Base-by-base conservation (phyloP, 2,797 vertebrate genomes). In the Sandelia bainsii region DNA sequence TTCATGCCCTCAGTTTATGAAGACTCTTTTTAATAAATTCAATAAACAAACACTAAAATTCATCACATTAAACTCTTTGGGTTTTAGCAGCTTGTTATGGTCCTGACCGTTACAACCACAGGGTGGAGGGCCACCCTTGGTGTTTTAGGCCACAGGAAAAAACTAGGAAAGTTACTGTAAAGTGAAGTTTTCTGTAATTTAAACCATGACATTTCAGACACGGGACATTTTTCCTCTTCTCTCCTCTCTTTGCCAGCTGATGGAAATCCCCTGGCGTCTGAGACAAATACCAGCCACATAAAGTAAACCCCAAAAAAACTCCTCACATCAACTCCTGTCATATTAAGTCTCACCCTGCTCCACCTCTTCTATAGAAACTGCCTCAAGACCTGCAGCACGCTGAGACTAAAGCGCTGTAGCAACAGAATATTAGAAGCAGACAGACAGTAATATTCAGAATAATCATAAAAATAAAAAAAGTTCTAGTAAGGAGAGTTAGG, bases 11-110 rank as follows among this genome's bases (percentile, higher is more conserved):
- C 2, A 9, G 10, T 37, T 37, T 37, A 37, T 34, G 8, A 7
- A 34, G 32, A 34, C 8, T 34, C 32, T 34, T 37, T 10, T 37
- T 2, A 37, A 12, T 37, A 3, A 37, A 37, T 9, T 4, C 11
- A 11, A 10, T 10, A 37, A 37, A 3, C 6, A 2, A 3, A 2
- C 6, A 34, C 8, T 5, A 2, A 12, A 37, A 9, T 37, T 9
- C 11, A 37, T 37, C 11, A 37, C 11, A 37, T 37, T 10, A 37
- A 37, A 37, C 2, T 37, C 37, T 37, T 11, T 12, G 4, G 60
- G 44, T 71, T 66, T 62, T 8, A 61, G 68, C 62, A 56, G 75
- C 57, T 62, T 13, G 20, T 70, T 61, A n/a, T 23, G 74, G 46
- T 39, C 44, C 19, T 45, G 46, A 69, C 46, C 74, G 16, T 40